These are phyloP conservation scores for Scophthalmus maximus DNA, from an alignment of 2,113 vertebrate genomes.

Conservation along the genomic window DNA sequence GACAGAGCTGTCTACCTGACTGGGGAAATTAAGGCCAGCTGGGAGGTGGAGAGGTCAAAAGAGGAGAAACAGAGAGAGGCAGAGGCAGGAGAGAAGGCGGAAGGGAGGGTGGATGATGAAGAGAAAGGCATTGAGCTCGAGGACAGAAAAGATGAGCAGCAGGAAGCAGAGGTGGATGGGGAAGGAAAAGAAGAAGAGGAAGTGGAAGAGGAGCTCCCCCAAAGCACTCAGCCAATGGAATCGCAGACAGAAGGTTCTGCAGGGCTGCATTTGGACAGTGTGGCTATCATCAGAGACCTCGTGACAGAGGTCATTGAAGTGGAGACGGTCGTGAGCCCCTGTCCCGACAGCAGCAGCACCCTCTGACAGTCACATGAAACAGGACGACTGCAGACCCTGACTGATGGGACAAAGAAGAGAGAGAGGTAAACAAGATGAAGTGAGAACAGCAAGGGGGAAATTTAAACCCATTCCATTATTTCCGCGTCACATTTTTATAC, in stretches of 20 bases:
- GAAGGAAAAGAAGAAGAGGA: not conserved
- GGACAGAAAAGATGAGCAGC: constrained; percentile 2
- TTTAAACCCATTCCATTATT: not conserved
- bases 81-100: not conserved
- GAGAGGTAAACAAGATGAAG: not conserved
- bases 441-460: not conserved
- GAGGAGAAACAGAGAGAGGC: constrained; percentile 24
- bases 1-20: constrained; percentile 71
- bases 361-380: constrained; percentile 11
- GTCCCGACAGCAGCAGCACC: constrained; percentile 27
- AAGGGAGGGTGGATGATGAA: not conserved
- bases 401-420: not conserved
- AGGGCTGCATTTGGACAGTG: constrained; percentile 48
- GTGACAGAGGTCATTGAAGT: constrained; percentile 75
- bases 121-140: not conserved
- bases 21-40: constrained; percentile 50
- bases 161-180: not conserved
- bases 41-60: constrained; percentile 48
- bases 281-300: constrained; percentile 70
- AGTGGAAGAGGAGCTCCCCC: constrained; percentile 1
- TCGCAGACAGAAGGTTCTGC: not conserved
- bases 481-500: not conserved
- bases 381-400: too few relatives aligned
- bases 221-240: constrained; percentile 17
- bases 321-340: constrained; percentile 49